A percentile compares a stretch with the other conserved stretches of the same genome.
These are phyloP conservation scores for Axea sp. DNA, from an alignment of 2,888 invertebrate species.

Conservation along the genomic window DNA sequence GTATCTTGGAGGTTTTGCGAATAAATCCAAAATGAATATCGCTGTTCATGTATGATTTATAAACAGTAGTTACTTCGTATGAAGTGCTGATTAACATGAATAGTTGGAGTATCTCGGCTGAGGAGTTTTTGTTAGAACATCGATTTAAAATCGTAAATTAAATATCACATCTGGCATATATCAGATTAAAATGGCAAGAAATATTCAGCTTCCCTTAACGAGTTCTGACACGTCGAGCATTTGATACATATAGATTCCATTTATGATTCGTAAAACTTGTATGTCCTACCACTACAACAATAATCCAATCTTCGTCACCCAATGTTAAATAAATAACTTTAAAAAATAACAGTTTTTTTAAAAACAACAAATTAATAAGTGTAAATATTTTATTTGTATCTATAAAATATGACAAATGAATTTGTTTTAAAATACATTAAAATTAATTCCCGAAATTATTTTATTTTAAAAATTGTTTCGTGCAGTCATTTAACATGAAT, in stretches of 20 bases:
- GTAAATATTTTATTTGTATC: too few relatives aligned
- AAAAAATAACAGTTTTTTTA: too few relatives aligned
- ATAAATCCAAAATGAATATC: constrained; percentile 13
- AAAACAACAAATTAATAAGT: too few relatives aligned
- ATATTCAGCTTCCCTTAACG: constrained; percentile 17
- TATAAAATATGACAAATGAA: too few relatives aligned
- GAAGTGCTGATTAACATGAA: constrained; percentile 7
- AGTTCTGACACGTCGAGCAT: constrained; percentile 9
- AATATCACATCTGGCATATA: constrained; percentile 37
- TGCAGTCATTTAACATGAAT: too few relatives aligned
- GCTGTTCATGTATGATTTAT: constrained; percentile 17
- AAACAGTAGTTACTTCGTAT: constrained; percentile 8
- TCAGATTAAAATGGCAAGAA: constrained; percentile 29
- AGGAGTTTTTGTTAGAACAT: constrained; percentile 11
- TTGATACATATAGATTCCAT: constrained; percentile 13
- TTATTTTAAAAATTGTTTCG: too few relatives aligned
- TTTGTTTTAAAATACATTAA: too few relatives aligned
- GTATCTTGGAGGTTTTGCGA: not conserved
- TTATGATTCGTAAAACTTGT: too few relatives aligned
- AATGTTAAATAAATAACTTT: too few relatives aligned
- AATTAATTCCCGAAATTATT: too few relatives aligned
- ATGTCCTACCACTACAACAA: too few relatives aligned
- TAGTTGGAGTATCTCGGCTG: not conserved
- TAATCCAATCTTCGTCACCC: too few relatives aligned
- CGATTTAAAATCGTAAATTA: constrained; percentile 18